These are phyloP conservation scores for Drosophila paulistorum DNA, from an alignment of 1,140 invertebrate species.

Conservation along the genomic window DNA sequence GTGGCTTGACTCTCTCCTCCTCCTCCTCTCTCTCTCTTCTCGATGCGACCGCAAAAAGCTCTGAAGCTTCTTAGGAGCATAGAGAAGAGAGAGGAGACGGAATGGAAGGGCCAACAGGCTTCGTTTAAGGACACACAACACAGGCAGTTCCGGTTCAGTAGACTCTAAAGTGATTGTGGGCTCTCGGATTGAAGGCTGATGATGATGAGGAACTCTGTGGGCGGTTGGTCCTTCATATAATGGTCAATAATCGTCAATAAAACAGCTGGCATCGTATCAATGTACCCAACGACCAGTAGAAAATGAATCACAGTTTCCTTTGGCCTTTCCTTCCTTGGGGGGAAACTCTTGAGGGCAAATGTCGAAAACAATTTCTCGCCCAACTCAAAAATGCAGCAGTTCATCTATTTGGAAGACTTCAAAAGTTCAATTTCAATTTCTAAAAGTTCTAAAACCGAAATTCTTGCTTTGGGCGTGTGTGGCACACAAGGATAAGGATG, in stretches of 20 bases:
- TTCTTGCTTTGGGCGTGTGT: too few species aligned
- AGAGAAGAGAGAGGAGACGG: background rate
- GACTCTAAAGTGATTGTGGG: slow-evolving; percentile 68
- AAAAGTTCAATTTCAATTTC: too few species aligned
- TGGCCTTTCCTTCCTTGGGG: too few species aligned
- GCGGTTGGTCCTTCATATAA: background rate
- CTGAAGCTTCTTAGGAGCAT: background rate
- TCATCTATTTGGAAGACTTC: too few species aligned
- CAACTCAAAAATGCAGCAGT: too few species aligned
- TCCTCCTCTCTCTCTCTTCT: background rate
- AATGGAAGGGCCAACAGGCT: background rate
- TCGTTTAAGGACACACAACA: slow-evolving; percentile 20
- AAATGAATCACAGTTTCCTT: background rate
- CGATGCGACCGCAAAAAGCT: background rate
- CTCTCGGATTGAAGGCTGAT: slow-evolving; percentile 16
- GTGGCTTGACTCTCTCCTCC: slow-evolving; percentile 23
- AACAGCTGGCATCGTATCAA: background rate
- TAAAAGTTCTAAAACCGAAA: too few species aligned
- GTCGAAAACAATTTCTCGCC: too few species aligned
- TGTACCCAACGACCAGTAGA: too few species aligned
- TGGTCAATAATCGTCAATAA: slow-evolving; percentile 16
- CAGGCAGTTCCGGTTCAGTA: slow-evolving; percentile 70
- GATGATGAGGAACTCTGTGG: background rate
- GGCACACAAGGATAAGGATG: too few species aligned
- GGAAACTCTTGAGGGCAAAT: too few species aligned